Conservation (phyloP, 2,888 invertebrate genomes). For the Diachrysia chrysitis region DNA sequence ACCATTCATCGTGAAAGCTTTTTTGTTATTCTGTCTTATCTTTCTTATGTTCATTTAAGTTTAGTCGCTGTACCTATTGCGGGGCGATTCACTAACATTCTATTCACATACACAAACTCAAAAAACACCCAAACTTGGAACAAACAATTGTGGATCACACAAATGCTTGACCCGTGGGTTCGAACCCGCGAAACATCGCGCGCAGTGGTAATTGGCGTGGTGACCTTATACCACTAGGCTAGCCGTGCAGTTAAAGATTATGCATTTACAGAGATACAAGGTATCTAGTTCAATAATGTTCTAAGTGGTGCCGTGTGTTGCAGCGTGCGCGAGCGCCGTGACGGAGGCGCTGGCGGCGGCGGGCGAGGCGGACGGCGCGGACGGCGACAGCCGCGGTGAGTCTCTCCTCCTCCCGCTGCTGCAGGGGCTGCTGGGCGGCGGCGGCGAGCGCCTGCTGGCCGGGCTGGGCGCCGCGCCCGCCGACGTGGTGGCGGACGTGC, state of each 20-base stretch:
- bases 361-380: constrained; percentile 66
- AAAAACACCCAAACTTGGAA: too few relatives aligned
- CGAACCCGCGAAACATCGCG: too few relatives aligned
- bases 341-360: constrained; percentile 83
- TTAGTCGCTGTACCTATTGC: too few relatives aligned
- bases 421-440: constrained; percentile 90
- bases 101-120: too few relatives aligned
- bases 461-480: constrained; percentile 88
- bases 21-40: too few relatives aligned
- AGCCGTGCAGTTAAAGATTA: too few relatives aligned
- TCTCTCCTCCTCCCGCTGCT: constrained; percentile 92
- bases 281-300: not conserved
- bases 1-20: not conserved
- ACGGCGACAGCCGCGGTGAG: constrained; percentile 91
- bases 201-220: too few relatives aligned
- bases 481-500: constrained; percentile 93
- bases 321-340: constrained; percentile 85
- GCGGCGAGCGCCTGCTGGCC: constrained; percentile 79
- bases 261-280: too few relatives aligned
- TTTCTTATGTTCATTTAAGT: not conserved
- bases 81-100: too few relatives aligned
- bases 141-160: too few relatives aligned
- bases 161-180: too few relatives aligned
- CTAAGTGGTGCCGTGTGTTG: constrained; percentile 19
- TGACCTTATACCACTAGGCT: too few relatives aligned